Base-by-base conservation (phyloP, 2,113 vertebrate genomes). In the Rostratula benghalensis region DNA sequence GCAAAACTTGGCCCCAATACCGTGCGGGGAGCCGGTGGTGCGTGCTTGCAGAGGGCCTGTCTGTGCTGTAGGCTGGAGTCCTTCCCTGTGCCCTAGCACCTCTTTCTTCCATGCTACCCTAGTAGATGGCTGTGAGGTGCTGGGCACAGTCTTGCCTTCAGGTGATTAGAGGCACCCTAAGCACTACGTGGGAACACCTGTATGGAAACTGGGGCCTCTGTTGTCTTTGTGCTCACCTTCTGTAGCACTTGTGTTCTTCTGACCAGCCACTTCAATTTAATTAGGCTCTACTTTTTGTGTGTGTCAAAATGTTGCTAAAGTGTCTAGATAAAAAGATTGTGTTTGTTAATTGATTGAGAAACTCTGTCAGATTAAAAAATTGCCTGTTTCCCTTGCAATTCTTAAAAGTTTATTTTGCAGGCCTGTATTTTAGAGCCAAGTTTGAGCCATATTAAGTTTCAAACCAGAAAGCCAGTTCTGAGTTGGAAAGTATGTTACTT, bases 321-420 rank as follows among this genome's bases (percentile, higher is more conserved):
- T 0, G 4, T 67, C 28, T 70, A 27, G 11, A 51, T 74, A 61
- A 33, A 54, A 81, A 45, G 53, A 8, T 37, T 3, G 5, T 37
- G 37, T 35, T 13, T 37, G 19, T 37, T 74, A 16, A 9, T 24
- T 50, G 70, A 73, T 25, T 51, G n/a, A 24, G 64, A 81, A 82
- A 57, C 10, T 35, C 10, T 35, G 18, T 53, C 1, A 7, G 17
- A 45, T 93, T 51, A 79, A 69, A n/a, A 15, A 69, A 4, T 53
- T 76, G 41, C 5, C 17, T 0, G 0, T 11, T 78, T 95, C 1
- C 4, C 3, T 81, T 15, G n/a, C 12, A 28, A 27, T 9, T 76
- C 14, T 81, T 54, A 30, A 6, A 71, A 76, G n/a, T 75, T 57
- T 64, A 3, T 64, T 78, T 84, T 84, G 13, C 20, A 37, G 70